Conservation (phyloP, 2,113 vertebrate genomes). For the Mustelus asterias region DNA sequence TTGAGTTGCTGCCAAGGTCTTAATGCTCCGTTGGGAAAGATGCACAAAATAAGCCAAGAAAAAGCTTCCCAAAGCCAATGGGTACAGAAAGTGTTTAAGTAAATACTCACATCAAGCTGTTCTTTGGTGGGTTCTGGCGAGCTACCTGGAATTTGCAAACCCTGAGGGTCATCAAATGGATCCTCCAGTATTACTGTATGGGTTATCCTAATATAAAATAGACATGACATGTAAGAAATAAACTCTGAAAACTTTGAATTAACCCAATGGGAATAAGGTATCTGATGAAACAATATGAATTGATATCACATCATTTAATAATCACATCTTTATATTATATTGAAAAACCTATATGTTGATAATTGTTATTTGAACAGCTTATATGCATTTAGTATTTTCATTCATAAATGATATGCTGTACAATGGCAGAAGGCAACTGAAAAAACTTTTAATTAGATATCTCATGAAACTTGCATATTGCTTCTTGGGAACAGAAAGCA, state of each 20-base stretch:
- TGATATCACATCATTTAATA: background rate
- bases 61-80: background rate
- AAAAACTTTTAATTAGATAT: background rate
- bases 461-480: background rate
- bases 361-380: background rate
- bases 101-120: conserved; percentile 80
- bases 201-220: conserved; percentile 72
- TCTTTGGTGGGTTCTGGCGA: conserved; percentile 90
- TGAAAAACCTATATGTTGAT: background rate
- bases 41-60: background rate
- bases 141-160: conserved; percentile 75
- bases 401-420: background rate
- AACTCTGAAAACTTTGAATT: background rate
- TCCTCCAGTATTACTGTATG: conserved; percentile 95
- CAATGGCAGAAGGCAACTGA: background rate
- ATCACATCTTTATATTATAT: background rate
- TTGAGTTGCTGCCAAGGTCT: background rate
- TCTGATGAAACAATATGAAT: background rate
- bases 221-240: background rate
- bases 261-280: background rate
- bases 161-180: conserved; percentile 85
- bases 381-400: background rate
- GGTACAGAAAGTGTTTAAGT: background rate
- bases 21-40: background rate
- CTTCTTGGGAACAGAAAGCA: background rate